A percentile compares a stretch with the other conserved stretches of the same genome.
These are phyloP conservation scores for Aphelocoma coerulescens DNA, from an alignment of 2,113 vertebrate genomes.

Conservation along the genomic window DNA sequence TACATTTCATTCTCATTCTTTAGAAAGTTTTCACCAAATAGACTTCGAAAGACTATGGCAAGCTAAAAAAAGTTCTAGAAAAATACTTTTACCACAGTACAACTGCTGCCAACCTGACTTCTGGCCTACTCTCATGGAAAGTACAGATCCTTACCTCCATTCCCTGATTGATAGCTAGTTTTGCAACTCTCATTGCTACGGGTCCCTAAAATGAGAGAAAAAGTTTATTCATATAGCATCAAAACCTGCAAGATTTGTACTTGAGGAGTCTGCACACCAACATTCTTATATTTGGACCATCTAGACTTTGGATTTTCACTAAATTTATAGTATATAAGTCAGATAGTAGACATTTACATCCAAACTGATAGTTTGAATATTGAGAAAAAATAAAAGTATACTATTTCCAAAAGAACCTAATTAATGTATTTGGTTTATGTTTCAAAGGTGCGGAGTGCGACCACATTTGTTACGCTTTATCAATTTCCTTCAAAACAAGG, in stretches of 20 bases:
- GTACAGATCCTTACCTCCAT: conserved; percentile 85
- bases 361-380: neutral
- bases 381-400: neutral
- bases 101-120: neutral
- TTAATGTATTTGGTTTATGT: neutral
- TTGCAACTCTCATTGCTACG: conserved; percentile 95
- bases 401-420: neutral
- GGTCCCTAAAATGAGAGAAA: conserved; percentile 82
- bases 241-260: neutral
- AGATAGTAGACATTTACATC: neutral
- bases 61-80: neutral
- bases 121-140: neutral
- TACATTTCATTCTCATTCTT: neutral
- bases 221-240: neutral
- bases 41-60: neutral
- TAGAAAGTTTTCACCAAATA: neutral
- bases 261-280: neutral
- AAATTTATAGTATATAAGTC: neutral
- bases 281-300: neutral
- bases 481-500: neutral
- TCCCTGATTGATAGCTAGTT: conserved; percentile 94
- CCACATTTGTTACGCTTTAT: neutral
- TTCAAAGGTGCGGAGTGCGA: neutral
- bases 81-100: neutral
- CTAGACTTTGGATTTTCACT: neutral